These are phyloP conservation scores for Tipula helvola DNA, from an alignment of 2,888 invertebrate species.

Conservation along the genomic window DNA sequence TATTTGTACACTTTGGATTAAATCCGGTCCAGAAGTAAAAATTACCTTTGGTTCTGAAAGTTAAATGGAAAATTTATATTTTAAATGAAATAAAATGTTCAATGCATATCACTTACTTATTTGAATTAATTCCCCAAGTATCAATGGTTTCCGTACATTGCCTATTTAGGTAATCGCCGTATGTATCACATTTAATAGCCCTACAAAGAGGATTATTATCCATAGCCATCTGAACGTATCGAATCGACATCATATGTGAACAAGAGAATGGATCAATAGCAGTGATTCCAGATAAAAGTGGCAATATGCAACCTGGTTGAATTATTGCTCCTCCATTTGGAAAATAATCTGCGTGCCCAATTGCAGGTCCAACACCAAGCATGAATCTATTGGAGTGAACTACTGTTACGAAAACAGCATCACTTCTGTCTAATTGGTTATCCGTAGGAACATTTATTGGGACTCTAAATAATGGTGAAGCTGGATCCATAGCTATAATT, in stretches of 20 bases:
- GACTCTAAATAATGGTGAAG: conserved; percentile 31
- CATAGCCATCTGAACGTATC: neutral
- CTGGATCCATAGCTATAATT: conserved; percentile 35
- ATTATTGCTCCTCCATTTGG: neutral
- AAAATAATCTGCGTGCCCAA: neutral
- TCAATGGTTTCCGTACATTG: neutral
- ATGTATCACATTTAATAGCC: neutral
- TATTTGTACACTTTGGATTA: neutral
- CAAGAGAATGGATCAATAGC: neutral
- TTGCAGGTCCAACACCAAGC: neutral
- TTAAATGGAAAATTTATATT: too few species aligned
- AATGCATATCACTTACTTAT: too few species aligned
- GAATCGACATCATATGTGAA: neutral
- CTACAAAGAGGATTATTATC: neutral
- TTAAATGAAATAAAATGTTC: too few species aligned
- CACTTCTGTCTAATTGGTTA: conserved; percentile 27
- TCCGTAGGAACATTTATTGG: conserved; percentile 27
- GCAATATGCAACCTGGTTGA: neutral
- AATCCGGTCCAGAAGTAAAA: neutral
- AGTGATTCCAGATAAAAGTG: neutral
- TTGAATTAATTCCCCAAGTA: neutral
- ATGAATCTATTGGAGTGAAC: conserved; percentile 26
- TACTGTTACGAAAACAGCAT: conserved; percentile 32
- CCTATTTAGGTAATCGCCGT: neutral
- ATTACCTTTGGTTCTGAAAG: too few species aligned